These are phyloP conservation scores for Microctonus hyperodae DNA, from an alignment of 2,888 invertebrate genomes.

Conservation along the genomic window DNA sequence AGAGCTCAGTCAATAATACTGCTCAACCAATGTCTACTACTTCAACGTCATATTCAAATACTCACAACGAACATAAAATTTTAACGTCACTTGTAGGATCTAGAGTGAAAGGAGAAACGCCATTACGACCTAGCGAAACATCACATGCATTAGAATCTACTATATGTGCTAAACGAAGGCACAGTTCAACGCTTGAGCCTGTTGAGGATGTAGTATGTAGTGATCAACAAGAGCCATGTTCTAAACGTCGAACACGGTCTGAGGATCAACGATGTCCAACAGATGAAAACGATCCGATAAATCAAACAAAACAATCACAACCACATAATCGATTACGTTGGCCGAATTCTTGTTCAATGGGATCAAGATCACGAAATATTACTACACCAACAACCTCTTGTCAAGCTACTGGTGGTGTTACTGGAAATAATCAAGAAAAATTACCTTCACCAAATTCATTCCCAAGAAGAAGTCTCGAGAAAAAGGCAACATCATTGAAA, in stretches of 20 bases:
- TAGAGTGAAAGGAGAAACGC: slow-evolving; percentile 31
- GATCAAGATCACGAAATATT: slow-evolving; percentile 10
- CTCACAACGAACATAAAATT: slow-evolving; percentile 26
- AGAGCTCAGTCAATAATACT: slow-evolving; percentile 5
- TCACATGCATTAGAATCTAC: not conserved
- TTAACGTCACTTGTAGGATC: slow-evolving; percentile 7
- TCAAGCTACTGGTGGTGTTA: not conserved
- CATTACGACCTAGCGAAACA: slow-evolving; percentile 14
- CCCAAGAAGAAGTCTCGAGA: slow-evolving; percentile 58
- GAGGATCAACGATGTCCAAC: slow-evolving; percentile 55
- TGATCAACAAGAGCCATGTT: slow-evolving; percentile 43
- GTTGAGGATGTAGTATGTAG: slow-evolving; percentile 36
- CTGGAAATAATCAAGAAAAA: slow-evolving; percentile 47
- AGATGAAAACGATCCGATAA: slow-evolving; percentile 64
- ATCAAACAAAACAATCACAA: slow-evolving; percentile 48
- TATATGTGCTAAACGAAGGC: slow-evolving; percentile 45
- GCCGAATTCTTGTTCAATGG: slow-evolving; percentile 41
- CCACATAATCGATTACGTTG: slow-evolving; percentile 45
- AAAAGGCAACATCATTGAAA: slow-evolving; percentile 58
- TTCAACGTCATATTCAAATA: slow-evolving; percentile 11
- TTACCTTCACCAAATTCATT: slow-evolving; percentile 53
- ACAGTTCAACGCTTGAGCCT: slow-evolving; percentile 49
- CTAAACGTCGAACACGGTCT: slow-evolving; percentile 56
- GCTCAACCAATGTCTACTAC: slow-evolving; percentile 26
- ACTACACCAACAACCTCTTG: slow-evolving; percentile 29